A percentile compares a stretch with the other conserved stretches of the same genome.
Conservation (phyloP, 2,797 vertebrate genomes). For the Nyctibius grandis region DNA sequence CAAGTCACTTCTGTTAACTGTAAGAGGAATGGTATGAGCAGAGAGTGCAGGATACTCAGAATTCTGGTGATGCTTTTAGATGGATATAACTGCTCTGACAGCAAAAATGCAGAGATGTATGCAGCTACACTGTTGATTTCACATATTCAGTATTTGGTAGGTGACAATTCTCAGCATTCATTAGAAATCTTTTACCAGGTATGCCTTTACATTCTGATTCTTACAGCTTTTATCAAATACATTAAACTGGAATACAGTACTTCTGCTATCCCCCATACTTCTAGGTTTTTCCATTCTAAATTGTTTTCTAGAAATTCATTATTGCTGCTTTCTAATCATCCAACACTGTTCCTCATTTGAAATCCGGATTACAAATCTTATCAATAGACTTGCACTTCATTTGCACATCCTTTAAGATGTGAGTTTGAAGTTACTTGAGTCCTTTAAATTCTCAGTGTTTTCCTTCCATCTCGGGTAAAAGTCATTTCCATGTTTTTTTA, state of each 20-base stretch:
- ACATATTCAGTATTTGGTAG: neutral
- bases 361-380: neutral
- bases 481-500: neutral
- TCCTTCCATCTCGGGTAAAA: neutral
- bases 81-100: neutral
- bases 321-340: neutral
- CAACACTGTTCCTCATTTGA: neutral
- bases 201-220: neutral
- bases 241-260: neutral
- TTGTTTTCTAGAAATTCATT: neutral
- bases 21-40: neutral
- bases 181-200: neutral
- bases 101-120: neutral
- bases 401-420: neutral
- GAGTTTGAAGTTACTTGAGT: accelerated
- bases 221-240: neutral
- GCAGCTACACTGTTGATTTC: neutral
- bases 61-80: neutral
- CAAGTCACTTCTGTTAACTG: neutral
- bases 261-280: neutral
- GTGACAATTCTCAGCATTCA: neutral
- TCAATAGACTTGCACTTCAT: neutral
- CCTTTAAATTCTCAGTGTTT: neutral
- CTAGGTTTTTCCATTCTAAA: neutral
- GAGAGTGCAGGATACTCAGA: neutral